A percentile compares a stretch with the other conserved stretches of the same genome.
These are phyloP conservation scores for Steinernema khuongi DNA, from an alignment of 1,140 invertebrate genomes.

Conservation along the genomic window DNA sequence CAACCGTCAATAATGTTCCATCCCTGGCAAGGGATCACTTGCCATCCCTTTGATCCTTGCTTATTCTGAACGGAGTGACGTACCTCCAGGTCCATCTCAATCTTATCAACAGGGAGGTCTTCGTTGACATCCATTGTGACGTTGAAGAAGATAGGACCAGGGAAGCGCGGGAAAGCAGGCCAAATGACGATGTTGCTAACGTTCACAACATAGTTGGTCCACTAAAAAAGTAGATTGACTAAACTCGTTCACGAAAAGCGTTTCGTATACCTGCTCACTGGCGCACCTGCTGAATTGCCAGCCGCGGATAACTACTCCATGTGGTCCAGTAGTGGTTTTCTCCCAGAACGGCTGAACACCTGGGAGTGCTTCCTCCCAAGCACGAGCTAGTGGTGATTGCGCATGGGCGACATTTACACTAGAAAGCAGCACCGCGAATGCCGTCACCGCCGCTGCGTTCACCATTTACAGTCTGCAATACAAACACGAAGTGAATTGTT, in stretches of 20 bases:
- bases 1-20: conserved; percentile 59
- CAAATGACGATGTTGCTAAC: conserved; percentile 59
- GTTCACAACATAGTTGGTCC: conserved; percentile 58
- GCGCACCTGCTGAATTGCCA: conserved; percentile 58
- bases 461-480: not conserved
- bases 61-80: conserved; percentile 58
- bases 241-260: not conserved
- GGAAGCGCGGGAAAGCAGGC: conserved; percentile 58
- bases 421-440: not conserved
- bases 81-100: conserved; percentile 58
- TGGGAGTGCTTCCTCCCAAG: conserved; percentile 56
- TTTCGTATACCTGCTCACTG: conserved; percentile 48
- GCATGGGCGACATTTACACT: not conserved
- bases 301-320: conserved; percentile 56
- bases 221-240: conserved; percentile 36
- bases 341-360: conserved; percentile 58
- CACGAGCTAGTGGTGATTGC: conserved; percentile 38
- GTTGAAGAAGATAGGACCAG: conserved; percentile 59
- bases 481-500: too few species aligned
- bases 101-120: conserved; percentile 56
- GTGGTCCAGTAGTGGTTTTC: conserved; percentile 55
- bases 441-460: not conserved
- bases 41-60: conserved; percentile 56
- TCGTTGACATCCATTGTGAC: conserved; percentile 58
- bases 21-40: conserved; percentile 58